phyloP scores from a whole-genome alignment of 1,140 invertebrate species.

The Monochamus saltuarius region DNA sequence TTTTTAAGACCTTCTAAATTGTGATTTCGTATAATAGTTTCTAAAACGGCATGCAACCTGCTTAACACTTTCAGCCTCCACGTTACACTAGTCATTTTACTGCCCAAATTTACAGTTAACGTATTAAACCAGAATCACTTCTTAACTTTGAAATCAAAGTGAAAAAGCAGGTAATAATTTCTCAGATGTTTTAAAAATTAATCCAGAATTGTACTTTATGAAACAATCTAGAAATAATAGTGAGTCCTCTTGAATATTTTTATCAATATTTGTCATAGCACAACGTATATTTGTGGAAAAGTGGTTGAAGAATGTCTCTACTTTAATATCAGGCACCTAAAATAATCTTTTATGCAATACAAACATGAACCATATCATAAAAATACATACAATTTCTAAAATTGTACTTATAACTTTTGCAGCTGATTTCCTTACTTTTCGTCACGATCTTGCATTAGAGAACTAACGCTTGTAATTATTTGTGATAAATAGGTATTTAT shows the following conservation, averaged over 20 bases:
- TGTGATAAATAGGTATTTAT: slow-evolving; percentile 64
- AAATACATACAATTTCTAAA: slow-evolving; percentile 56
- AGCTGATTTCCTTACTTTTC: slow-evolving; percentile 65
- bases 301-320: slow-evolving; percentile 70
- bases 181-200: slow-evolving; percentile 64
- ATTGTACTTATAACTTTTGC: slow-evolving; percentile 68
- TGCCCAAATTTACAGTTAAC: slow-evolving; percentile 63
- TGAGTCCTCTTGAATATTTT: slow-evolving; percentile 77
- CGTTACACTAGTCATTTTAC: slow-evolving; percentile 68
- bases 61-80: slow-evolving; percentile 74
- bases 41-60: slow-evolving; percentile 63
- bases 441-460: slow-evolving; percentile 73
- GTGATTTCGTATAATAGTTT: slow-evolving; percentile 37
- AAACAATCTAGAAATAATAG: slow-evolving; percentile 73
- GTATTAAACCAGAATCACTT: slow-evolving; percentile 63
- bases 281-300: slow-evolving; percentile 77
- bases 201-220: slow-evolving; percentile 59
- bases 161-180: slow-evolving; percentile 76
- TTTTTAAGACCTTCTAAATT: background rate
- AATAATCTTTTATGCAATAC: slow-evolving; percentile 5
- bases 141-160: slow-evolving; percentile 74
- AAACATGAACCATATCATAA: background rate
- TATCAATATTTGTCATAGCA: slow-evolving; percentile 84
- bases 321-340: slow-evolving; percentile 50
- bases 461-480: slow-evolving; percentile 67